Evolutionary conservation across 2,113 vertebrate species (phyloP), one percentile per base, ranked within the genome.

Genomic region (Tachysurus fulvidraco): DNA sequence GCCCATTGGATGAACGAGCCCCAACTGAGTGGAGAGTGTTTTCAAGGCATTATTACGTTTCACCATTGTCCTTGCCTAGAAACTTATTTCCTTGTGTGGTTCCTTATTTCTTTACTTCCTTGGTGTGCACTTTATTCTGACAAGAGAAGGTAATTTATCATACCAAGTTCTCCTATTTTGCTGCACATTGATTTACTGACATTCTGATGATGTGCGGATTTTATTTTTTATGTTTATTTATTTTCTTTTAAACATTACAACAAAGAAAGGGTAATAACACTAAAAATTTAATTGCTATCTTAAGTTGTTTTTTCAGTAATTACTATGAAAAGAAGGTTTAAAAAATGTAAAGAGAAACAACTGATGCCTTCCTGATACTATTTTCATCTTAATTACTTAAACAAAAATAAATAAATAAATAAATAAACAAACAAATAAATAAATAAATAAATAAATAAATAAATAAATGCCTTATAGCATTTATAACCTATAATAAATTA

Each of bases 41-140:
- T 69, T 83, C 54, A 1, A 65, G 46, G 44, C 44, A 83, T 83
- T 83, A 55, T 55, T 83, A 50, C 5, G 21, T 83, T 83, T 83
- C 41, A 60, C 9, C 41, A 41, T 41, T 81, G 30, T 59, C 17
- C 54, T 19, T 55, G 46, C n/a, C 30, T 21, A 81, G 54, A 41
- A 81, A 81, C 54, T 36, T 80, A 23, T 28, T 55, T 36, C 36
- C 36, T 36, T 36, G 36, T 36, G 36, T 36, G 25, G 36, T 74
- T 36, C 28, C 67, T 23, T 52, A 83, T 36, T 36, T 36, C 36
- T 36, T 36, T 36, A 36, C 28, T 79, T 88, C 55, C 83, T 52
- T 0, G 30, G 85, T 55, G 86, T 90, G 90, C 89, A 89, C 71
- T 83, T 83, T 55, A 83, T 69, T 57, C 77, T 46, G 80, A 65